Base-by-base conservation (phyloP, 1,140 invertebrate species). In the Harpegnathos saltator region DNA sequence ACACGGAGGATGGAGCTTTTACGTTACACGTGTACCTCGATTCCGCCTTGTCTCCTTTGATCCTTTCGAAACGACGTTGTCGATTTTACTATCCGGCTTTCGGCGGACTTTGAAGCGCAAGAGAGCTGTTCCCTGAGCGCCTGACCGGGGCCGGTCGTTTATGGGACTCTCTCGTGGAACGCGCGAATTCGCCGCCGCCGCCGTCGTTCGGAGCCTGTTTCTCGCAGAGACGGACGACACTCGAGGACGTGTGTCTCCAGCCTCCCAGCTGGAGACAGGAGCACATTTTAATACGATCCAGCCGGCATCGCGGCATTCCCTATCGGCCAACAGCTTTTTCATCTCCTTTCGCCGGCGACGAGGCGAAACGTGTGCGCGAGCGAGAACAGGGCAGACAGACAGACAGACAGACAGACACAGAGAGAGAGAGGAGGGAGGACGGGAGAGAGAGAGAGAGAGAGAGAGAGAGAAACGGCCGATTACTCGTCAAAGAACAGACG, bases 401-500 rank as follows among this genome's bases (percentile, higher is more conserved):
- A 75, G 9, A 44, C 3, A 44, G 7, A 44, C 3, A 44, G 11
- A 44, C 3, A 44, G 38, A 44, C n/a, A n/a, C n/a, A n/a, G n/a
- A n/a, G n/a, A n/a, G 29, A 33, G 5, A 33, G 29, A 33, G n/a
- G 29, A 33, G 29, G 1, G 29, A 33, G 29, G 5, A 33, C 1
- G 5, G 5, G 29, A 33, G 29, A 33, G 29, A 33, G 29, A 73
- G 56, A 71, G 58, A 75, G 9, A 44, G 38, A 44, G 7, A 44
- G 38, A 44, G 11, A 44, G 38, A 44, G 38, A 44, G 38, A 62
- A 71, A 75, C 15, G 33, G 71, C 19, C 75, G 48, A 87, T 89
- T 85, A 78, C 59, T 85, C 54, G 72, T 82, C 56, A 61, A 85
- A 86, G 83, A 59, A 63, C 71, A 75, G 56, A 66, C 72, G 77